Base-by-base conservation (phyloP, 2,797 vertebrate species). In the Thamnophis elegans region DNA sequence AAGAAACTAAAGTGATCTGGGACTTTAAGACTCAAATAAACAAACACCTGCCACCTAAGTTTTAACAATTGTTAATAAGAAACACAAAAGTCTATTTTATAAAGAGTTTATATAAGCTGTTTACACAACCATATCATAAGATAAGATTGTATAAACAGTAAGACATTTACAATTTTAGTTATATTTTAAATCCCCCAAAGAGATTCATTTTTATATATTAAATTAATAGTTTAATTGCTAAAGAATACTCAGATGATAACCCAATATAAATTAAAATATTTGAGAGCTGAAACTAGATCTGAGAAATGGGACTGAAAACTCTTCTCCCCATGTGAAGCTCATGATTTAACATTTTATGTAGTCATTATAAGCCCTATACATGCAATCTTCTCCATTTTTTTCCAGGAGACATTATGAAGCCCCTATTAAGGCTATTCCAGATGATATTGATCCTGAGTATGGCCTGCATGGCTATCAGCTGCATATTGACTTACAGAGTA, bases 391-490 rank as follows among this genome's bases (percentile, higher is more conserved):
- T 92, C 82, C 91, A 60, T 89, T 0, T 51, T 90, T 90, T 91
- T 87, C 87, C 92, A 99, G 99, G 85, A 97, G 96, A 5, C 98
- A 98, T 82, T 28, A 90, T 96, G 78, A 97, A 97, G 2, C 82
- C 96, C 85, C 89, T 96, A 18, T 85, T 91, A 94, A 91, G 51
- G 95, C 98, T 5, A 62, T 97, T 32, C 92, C 97, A 93, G 98
- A 99, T 96, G 98, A 99, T 96, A 92, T 98, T 95, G 98, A 98
- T 95, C 97, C 98, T 0, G 97, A 98, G 60, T 98, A 98, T 2
- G 99, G 99, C 94, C 98, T 99, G 95, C 98, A 98, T 95, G 98
- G 97, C 94, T 99, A 99, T 97, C 96, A 93, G 1, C 96, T 99
- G 65, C 98, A 99, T 92, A 95, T 99, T 36, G 97, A 97, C 90